These are phyloP conservation scores for Nerophis ophidion DNA, from an alignment of 2,113 vertebrate genomes.

Conservation along the genomic window DNA sequence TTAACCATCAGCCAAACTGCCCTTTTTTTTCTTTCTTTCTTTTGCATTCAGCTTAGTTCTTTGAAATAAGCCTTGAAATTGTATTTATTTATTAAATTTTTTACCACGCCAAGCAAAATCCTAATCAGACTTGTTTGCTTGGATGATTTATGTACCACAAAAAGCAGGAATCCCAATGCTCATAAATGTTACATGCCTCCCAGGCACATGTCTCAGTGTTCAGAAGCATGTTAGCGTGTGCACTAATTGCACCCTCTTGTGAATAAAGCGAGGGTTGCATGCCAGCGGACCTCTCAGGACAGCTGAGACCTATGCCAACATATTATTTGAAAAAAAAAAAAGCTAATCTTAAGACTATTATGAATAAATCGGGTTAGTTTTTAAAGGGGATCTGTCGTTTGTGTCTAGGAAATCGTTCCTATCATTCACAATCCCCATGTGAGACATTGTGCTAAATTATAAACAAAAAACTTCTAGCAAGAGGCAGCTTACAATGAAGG, in stretches of 20 bases:
- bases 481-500: too few relatives aligned
- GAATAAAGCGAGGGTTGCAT: slow-evolving; percentile 61
- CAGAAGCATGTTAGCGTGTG: slow-evolving; percentile 32
- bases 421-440: too few relatives aligned
- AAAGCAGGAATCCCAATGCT: slow-evolving; percentile 33
- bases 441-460: too few relatives aligned
- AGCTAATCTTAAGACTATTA: too few relatives aligned
- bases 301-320: too few relatives aligned
- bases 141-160: slow-evolving; percentile 44
- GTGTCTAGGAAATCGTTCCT: too few relatives aligned
- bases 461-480: too few relatives aligned
- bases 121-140: slow-evolving; percentile 49
- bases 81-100: too few relatives aligned
- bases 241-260: slow-evolving; percentile 72
- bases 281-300: slow-evolving; percentile 28
- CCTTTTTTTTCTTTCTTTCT: slow-evolving; percentile 17
- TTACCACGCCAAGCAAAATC: slow-evolving; percentile 23
- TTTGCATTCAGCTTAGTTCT: slow-evolving; percentile 46
- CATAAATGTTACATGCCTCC: slow-evolving; percentile 44
- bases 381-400: too few relatives aligned
- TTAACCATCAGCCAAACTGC: slow-evolving; percentile 19
- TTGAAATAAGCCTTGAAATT: slow-evolving; percentile 47
- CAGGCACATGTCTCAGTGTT: slow-evolving; percentile 42
- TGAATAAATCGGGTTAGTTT: too few relatives aligned
- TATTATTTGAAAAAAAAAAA: too few relatives aligned